Evolutionary conservation across 2,113 vertebrate species (phyloP).

Genomic region (Scalopus aquaticus): DNA sequence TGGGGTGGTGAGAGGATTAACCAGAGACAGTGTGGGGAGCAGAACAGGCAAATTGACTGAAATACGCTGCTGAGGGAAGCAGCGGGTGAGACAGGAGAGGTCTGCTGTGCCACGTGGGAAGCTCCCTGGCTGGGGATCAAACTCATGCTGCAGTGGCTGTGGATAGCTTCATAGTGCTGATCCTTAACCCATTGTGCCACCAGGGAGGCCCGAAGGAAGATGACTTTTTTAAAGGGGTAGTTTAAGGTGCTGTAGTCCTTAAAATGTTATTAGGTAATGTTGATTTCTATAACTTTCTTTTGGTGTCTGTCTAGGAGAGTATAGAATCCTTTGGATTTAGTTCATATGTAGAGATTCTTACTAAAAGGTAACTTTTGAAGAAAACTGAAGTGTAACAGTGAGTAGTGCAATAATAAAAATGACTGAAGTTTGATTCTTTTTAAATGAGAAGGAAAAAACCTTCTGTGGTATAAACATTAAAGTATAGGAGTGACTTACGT

Average conservation of each 20-base stretch:
- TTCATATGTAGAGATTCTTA: constrained; percentile 26
- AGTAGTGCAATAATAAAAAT: constrained; percentile 57
- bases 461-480: constrained; percentile 70
- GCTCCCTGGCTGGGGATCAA: too few relatives aligned
- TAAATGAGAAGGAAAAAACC: constrained; percentile 22
- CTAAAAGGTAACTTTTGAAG: constrained; percentile 40
- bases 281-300: constrained; percentile 38
- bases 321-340: constrained; percentile 9
- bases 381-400: not conserved
- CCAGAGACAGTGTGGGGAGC: too few relatives aligned
- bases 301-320: not conserved
- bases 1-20: too few relatives aligned
- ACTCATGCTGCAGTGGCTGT: too few relatives aligned
- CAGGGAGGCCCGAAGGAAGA: too few relatives aligned
- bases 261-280: not conserved
- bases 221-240: not conserved
- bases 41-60: too few relatives aligned
- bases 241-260: constrained; percentile 8
- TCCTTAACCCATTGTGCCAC: too few relatives aligned
- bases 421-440: constrained; percentile 67
- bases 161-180: too few relatives aligned
- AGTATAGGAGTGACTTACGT: constrained; percentile 71
- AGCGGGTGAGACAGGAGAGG: too few relatives aligned
- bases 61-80: too few relatives aligned
- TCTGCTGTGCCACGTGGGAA: too few relatives aligned